A percentile compares a stretch with the other conserved stretches of the same genome.
Evolutionary conservation across 1,140 invertebrate species (phyloP).

Genomic region (Cyphomyrmex costatus): DNA sequence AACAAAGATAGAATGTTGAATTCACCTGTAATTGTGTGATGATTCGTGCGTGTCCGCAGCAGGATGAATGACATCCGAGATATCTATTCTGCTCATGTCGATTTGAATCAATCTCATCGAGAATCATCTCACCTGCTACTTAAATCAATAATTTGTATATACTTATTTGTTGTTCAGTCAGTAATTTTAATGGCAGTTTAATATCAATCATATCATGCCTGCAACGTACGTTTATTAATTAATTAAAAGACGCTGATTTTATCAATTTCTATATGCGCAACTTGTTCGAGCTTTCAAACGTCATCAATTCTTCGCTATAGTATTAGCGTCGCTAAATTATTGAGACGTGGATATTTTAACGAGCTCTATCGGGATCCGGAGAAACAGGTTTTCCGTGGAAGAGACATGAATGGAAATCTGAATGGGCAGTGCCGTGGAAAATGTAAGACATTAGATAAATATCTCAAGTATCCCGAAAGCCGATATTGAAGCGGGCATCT

Average conservation of each 20-base stretch:
- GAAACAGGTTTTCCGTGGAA: constrained; percentile 29
- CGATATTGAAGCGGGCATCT: constrained; percentile 84
- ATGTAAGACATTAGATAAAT: constrained; percentile 86
- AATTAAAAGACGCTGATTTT: neutral
- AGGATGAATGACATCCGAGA: neutral
- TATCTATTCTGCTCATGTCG: neutral
- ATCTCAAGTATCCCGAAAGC: constrained; percentile 84
- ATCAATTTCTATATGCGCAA: neutral
- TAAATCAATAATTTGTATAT: neutral
- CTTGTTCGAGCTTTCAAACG: neutral
- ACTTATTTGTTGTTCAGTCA: neutral
- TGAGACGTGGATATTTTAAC: constrained; percentile 24
- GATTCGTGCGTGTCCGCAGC: neutral
- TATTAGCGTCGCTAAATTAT: constrained; percentile 24
- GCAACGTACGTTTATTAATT: neutral
- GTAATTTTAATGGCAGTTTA: neutral
- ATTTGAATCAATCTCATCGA: neutral
- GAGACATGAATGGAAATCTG: constrained; percentile 78
- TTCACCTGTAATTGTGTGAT: constrained; percentile 17
- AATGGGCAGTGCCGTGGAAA: constrained; percentile 83
- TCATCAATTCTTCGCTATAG: constrained; percentile 1
- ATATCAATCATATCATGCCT: neutral
- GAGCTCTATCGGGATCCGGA: constrained; percentile 36
- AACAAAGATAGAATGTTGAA: neutral
- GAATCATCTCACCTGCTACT: neutral